These are phyloP conservation scores for Tetragnatha versicolor DNA, from an alignment of 1,140 invertebrate genomes.

Conservation along the genomic window DNA sequence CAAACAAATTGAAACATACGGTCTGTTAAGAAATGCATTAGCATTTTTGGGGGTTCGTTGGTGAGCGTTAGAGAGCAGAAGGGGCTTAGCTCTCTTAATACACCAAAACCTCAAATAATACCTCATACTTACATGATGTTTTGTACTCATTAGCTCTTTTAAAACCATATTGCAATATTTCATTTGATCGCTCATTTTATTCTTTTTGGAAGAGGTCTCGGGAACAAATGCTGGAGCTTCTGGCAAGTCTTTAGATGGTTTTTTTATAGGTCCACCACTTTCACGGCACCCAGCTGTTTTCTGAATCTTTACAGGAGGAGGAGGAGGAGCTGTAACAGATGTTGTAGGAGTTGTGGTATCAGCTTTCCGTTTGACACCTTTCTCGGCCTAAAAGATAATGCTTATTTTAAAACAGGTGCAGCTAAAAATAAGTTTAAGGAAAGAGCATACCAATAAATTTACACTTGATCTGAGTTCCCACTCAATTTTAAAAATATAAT, in stretches of 20 bases:
- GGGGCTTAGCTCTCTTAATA: too few species aligned
- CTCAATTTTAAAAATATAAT: too few species aligned
- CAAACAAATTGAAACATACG: too few species aligned
- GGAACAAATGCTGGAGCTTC: conserved; percentile 61
- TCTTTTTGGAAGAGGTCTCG: conserved; percentile 64
- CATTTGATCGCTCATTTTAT: conserved; percentile 65
- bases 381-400: conserved; percentile 73
- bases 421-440: too few species aligned
- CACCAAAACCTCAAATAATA: too few species aligned
- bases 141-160: conserved; percentile 67
- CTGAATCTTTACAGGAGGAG: conserved; percentile 59
- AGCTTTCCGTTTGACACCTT: conserved; percentile 98
- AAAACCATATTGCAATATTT: conserved; percentile 66
- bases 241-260: conserved; percentile 73
- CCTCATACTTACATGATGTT: conserved; percentile 68
- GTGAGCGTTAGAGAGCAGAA: too few species aligned
- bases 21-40: too few species aligned
- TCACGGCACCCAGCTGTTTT: conserved; percentile 87
- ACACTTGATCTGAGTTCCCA: too few species aligned
- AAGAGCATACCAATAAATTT: too few species aligned
- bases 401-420: too few species aligned
- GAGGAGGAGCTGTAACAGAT: conserved; percentile 62
- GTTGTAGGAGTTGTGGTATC: conserved; percentile 86
- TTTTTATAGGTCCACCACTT: conserved; percentile 94
- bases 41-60: too few species aligned